Conservation (phyloP, 2,113 vertebrate genomes). For the Hydrolagus affinis region DNA sequence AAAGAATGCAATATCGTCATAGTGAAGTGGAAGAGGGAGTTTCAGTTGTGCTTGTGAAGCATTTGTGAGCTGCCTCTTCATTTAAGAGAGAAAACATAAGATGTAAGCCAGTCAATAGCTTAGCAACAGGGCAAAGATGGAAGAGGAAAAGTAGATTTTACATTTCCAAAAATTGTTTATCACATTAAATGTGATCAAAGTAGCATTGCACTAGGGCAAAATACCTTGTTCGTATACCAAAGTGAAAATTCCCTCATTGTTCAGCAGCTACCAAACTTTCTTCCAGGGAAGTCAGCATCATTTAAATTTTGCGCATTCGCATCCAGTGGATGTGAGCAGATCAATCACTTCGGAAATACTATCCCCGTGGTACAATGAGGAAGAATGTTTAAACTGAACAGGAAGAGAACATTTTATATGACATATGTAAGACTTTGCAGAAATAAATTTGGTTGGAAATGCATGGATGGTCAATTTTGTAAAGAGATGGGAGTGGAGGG, state of each 20-base stretch:
- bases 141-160: background rate
- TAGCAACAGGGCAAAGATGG: background rate
- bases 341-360: too few relatives aligned
- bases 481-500: background rate
- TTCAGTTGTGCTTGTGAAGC: background rate
- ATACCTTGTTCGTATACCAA: background rate
- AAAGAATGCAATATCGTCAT: background rate
- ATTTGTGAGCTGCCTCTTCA: background rate
- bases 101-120: background rate
- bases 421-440: background rate
- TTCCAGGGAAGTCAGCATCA: too few relatives aligned
- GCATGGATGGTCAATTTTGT: too few relatives aligned
- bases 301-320: background rate
- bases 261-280: background rate
- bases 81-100: background rate
- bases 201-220: background rate
- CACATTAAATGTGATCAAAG: background rate
- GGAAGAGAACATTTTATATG: background rate
- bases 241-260: background rate
- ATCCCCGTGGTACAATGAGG: background rate
- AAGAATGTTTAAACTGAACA: background rate
- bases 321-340: background rate
- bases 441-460: too few relatives aligned
- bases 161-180: background rate
- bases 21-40: too few relatives aligned